phyloP scores from a whole-genome alignment of 2,113 vertebrate genomes.

The Festucalex cinctus region DNA sequence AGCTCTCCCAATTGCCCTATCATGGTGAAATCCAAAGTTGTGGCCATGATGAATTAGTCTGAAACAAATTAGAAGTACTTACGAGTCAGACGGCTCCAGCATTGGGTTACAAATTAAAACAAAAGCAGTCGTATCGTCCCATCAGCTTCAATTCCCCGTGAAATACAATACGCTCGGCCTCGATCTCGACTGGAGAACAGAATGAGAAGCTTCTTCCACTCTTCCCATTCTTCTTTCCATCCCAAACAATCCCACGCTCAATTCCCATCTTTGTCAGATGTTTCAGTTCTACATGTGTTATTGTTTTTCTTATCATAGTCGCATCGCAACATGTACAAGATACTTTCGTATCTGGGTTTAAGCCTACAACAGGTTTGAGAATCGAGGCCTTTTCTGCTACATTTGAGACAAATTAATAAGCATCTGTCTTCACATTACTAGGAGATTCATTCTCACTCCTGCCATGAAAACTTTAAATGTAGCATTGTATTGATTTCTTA shows the following conservation, averaged over 20 bases:
- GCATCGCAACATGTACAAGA: neutral
- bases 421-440: neutral
- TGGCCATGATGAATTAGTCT: constrained; percentile 64
- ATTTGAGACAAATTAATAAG: neutral
- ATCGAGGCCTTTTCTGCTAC: neutral
- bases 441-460: neutral
- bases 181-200: constrained; percentile 33
- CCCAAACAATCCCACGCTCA: neutral
- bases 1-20: constrained; percentile 49
- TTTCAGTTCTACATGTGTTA: constrained; percentile 4
- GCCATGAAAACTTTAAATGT: neutral
- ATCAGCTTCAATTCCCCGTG: constrained; percentile 65
- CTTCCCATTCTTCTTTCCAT: constrained; percentile 11
- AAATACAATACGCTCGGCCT: constrained; percentile 61
- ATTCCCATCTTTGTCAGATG: constrained; percentile 17
- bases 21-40: constrained; percentile 51
- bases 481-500: neutral
- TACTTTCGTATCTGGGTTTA: neutral
- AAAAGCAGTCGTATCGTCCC: constrained; percentile 65
- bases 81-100: constrained; percentile 68
- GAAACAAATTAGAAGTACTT: constrained; percentile 68
- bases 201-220: constrained; percentile 39
- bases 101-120: constrained; percentile 73
- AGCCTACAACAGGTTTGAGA: neutral
- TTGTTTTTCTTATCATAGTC: neutral